Evolutionary conservation across 2,888 invertebrate species (phyloP), one percentile per base, ranked within the genome.

Genomic region (Pristionchus maxplancki): DNA sequence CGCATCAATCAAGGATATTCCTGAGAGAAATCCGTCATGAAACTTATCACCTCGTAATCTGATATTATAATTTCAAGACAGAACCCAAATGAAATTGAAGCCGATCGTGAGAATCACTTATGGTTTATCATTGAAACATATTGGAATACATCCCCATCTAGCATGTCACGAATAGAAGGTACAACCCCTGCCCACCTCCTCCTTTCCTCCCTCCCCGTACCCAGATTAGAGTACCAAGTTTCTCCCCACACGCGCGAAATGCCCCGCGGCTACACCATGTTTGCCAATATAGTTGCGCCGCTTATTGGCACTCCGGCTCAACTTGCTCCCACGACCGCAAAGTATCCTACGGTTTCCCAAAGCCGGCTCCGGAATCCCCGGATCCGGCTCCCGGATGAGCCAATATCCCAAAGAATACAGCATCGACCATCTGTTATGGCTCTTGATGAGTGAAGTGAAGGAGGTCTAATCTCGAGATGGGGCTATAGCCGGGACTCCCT

Each of bases 261-360:
- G 78, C 78, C 78, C 78, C 71, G 17, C 13, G 71, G 78, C 44
- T 48, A 78, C 78, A n/a, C 44, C 44, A 31, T 78, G 78, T 78
- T 78, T 78, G 78, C n/a, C 78, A 44, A 74, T 67, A 40, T 74
- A 74, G 24, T 9, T 20, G n/a, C 4, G 71, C 71, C 15, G 37
- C 78, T 78, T 78, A 78, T 78, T 78, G n/a, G 78, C 48, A 78
- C 40, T 78, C 37, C 44, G 78, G 78, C 78, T 78, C 44, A 78
- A 11, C 71, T 34, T 71, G 24, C 28, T 34, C 28, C 67, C 34
- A 71, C 64, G 6, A 34, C 64, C 64, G 74, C 37, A 8, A 40
- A 74, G 37, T 44, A 44, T 67, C 15, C 67, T 67, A 67, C 31
- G 78, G 44, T 44, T 48, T 78, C 44, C 40, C 15, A 71, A 20